Base-by-base conservation (phyloP, 2,797 vertebrate species). In the Melanitta fusca region DNA sequence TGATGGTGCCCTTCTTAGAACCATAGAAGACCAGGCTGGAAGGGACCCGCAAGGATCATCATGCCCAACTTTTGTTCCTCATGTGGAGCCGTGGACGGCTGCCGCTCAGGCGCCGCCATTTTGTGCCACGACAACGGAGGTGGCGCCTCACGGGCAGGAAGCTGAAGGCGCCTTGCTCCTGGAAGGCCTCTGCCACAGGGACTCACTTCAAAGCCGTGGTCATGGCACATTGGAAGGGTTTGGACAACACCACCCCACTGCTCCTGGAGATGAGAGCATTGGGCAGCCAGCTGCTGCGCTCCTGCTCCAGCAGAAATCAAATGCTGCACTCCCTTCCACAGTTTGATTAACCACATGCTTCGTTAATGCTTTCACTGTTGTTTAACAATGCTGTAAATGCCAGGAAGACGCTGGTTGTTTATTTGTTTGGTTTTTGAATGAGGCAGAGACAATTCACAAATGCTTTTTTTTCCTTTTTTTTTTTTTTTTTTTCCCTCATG, bases 331-430 rank as follows among this genome's bases (percentile, higher is more conserved):
- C 38, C 80, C 77, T 92, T 95, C 72, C 87, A 36, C 49, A 58
- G 64, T 87, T 66, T 79, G 80, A 94, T 93, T 96, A 96, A 93
- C 79, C 85, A 74, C 92, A 78, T 2, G 53, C 91, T 91, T 96
- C 92, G 81, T 95, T 96, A 94, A 91, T 91, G 72, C 75, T 82
- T 92, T 93, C 49, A 39, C 71, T 78, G 85, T 54, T 10, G 3
- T 78, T 93, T 74, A 94, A 89, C 77, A 66, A 70, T 95, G 77
- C 36, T 91, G 34, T 34, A 91, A 78, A 86, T 28, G 39, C 41
- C 61, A 80, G n/a, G 41, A 88, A 90, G 53, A 71, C 6, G 11
- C 1, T 17, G 30, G 3, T 0, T 8, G 47, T 90, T 62, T 94
- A 56, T 83, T 62, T 94, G 58, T 83, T 4, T 0, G 8, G 47